A percentile compares a stretch with the other conserved stretches of the same genome.
These are phyloP conservation scores for Pluvialis apricaria DNA, from an alignment of 2,113 vertebrate species.

Conservation along the genomic window DNA sequence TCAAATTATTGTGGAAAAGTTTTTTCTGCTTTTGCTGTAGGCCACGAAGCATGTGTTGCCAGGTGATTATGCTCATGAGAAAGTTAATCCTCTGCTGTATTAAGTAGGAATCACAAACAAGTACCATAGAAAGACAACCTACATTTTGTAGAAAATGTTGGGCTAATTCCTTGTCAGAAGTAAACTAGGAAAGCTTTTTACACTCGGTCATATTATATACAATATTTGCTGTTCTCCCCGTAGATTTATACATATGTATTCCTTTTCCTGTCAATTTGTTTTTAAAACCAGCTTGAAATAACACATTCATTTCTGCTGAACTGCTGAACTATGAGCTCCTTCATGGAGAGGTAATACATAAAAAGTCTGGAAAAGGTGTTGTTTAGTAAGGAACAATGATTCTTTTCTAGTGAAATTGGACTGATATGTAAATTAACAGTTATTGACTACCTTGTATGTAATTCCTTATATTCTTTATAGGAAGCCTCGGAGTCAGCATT, in stretches of 20 bases:
- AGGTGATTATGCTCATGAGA: slow-evolving; percentile 15
- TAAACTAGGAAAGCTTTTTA: background rate
- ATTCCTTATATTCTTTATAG: background rate
- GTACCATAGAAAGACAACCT: background rate
- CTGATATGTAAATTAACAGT: background rate
- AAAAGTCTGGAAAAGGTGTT: background rate
- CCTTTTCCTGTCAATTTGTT: background rate
- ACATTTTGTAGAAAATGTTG: background rate
- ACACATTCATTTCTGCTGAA: background rate
- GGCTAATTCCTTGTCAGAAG: background rate
- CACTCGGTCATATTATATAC: background rate
- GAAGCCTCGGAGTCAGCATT: background rate
- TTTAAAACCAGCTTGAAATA: background rate
- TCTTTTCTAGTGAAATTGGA: background rate
- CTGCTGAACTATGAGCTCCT: background rate
- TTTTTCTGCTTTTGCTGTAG: background rate
- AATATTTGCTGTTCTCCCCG: background rate
- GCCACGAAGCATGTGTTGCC: background rate
- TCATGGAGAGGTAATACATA: background rate
- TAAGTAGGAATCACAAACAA: background rate
- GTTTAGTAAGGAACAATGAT: background rate
- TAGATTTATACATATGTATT: background rate
- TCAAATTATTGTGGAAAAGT: background rate
- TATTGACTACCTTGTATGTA: background rate
- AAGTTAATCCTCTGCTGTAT: background rate